Evolutionary conservation across 2,888 invertebrate species (phyloP), one percentile per base, ranked within the genome.

Genomic region (Tachina fera): DNA sequence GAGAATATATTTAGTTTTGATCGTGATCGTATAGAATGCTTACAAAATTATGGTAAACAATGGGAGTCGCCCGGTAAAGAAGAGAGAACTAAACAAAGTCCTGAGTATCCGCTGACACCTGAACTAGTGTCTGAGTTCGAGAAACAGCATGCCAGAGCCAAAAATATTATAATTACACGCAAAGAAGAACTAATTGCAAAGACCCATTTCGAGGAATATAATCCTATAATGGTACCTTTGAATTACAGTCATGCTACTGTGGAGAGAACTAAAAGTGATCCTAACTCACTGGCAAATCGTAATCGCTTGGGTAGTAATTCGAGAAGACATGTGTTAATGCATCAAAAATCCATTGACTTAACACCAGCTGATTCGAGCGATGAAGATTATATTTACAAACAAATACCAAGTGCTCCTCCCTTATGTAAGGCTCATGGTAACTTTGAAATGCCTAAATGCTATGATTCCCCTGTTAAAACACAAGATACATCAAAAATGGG

Each of bases 351-450:
- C 0, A 97, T 97, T 83, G 97, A 97, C 90, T 92, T 97, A 43
- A 97, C 97, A 1, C 97, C 97, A 6, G 96, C 96, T 0, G 97
- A 97, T 92, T 97, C 97, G 0, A 96, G 97, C 84, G 97, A 97
- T 89, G 97, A 97, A 91, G 97, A 97, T 91, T 96, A 96, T 89
- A 94, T 96, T 22, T 96, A 96, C 89, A 95, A 95, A 85, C 96
- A 96, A 93, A 96, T 96, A 88, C 95, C 95, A 0, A 96, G 96
- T 90, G 96, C 96, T 31, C 96, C 95, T 0, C 95, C 94, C 0
- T 94, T 96, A 19, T 96, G 96, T 80, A 95, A 95, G 60, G 95
- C 95, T 87, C 95, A 95, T 86, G 96, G 96, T 3, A 96, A 96
- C 91, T 96, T 96, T 89, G 94, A 95, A 91, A 91, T 95, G 89